A percentile compares a stretch with the other conserved stretches of the same genome.
Conservation (phyloP, 2,797 vertebrate species). For the Platyrinchus mystaceus region DNA sequence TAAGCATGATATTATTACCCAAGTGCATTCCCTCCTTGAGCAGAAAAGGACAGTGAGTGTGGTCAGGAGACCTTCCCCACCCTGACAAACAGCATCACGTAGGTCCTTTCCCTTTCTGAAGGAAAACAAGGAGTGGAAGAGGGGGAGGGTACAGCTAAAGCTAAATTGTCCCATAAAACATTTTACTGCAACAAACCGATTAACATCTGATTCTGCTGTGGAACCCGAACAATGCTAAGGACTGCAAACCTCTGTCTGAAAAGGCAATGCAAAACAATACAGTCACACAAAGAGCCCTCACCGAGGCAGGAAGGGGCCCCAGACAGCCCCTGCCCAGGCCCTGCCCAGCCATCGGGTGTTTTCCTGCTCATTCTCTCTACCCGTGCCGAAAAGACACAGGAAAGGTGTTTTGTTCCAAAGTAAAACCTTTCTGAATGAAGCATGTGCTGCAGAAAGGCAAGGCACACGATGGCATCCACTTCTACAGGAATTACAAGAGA, state of each 20-base stretch:
- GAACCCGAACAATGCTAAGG: background rate
- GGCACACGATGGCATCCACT: accelerated
- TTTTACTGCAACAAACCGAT: background rate
- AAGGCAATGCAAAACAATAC: background rate
- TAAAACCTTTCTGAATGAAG: accelerated
- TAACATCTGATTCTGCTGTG: conserved; percentile 22
- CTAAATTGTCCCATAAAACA: conserved; percentile 7
- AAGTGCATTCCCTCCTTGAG: background rate
- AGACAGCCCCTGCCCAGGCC: background rate
- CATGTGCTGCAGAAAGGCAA: accelerated
- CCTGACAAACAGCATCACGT: background rate
- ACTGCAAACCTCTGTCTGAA: background rate
- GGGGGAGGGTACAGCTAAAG: background rate
- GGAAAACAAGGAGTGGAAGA: background rate
- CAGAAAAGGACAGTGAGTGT: accelerated
- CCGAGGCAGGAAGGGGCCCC: background rate
- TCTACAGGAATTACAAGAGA: background rate
- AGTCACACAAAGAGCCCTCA: background rate
- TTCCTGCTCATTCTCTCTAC: background rate
- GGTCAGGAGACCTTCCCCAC: background rate
- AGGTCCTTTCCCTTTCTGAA: background rate
- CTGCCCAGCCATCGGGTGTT: accelerated
- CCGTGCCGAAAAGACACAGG: background rate
- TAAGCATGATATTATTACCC: background rate
- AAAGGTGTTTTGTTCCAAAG: background rate